Percentiles rank a stretch among this genome's conserved stretches.
Evolutionary conservation across 2,797 vertebrate genomes (phyloP).

Genomic region (Rhinogobio ventralis): DNA sequence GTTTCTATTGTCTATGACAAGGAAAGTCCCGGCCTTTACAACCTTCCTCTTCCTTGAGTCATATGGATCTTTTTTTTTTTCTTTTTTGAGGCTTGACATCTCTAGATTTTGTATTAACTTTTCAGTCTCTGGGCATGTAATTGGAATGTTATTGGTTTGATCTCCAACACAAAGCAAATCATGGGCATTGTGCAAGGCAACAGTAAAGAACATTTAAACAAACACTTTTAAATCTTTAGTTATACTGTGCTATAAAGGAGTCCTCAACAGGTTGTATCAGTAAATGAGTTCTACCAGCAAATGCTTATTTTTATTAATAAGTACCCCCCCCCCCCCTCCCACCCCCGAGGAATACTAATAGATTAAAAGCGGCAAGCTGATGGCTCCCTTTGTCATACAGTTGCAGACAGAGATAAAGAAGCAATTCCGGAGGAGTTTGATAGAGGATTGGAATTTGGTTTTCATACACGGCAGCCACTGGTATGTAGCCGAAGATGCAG

Average conservation of each 20-base stretch:
- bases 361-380: conserved; percentile 36
- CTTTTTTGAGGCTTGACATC: background rate
- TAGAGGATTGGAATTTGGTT: conserved; percentile 43
- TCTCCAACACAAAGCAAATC: background rate
- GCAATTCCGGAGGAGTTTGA: conserved; percentile 44
- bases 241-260: background rate
- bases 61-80: background rate
- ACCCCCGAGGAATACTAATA: conserved; percentile 24
- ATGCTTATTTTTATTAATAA: background rate
- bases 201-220: background rate
- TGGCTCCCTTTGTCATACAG: conserved; percentile 42
- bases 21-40: background rate
- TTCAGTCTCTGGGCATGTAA: background rate
- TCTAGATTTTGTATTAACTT: background rate
- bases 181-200: background rate
- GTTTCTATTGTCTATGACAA: background rate
- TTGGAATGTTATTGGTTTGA: background rate
- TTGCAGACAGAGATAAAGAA: conserved; percentile 48
- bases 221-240: background rate
- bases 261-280: background rate
- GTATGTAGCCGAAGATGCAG: conserved; percentile 33
- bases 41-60: background rate
- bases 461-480: conserved; percentile 16
- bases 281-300: conserved; percentile 1
- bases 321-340: too few species aligned